Base-by-base conservation (phyloP, 2,113 vertebrate genomes). In the Litocranius walleri region DNA sequence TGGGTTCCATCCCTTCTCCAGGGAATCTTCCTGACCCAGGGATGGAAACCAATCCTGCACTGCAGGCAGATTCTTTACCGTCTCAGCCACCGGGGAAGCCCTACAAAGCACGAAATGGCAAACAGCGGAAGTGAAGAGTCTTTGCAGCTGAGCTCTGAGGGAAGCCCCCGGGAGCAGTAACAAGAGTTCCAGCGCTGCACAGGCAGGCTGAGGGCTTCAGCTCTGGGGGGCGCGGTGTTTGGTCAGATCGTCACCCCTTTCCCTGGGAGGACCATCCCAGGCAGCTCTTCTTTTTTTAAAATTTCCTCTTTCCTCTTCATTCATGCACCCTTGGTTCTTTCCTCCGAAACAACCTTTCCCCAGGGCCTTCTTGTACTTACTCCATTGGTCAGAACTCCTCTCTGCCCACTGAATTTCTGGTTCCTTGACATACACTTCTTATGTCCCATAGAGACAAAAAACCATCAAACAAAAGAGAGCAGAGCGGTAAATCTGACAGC, bases 401-500 rank as follows among this genome's bases (percentile, higher is more conserved):
- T 90, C 17, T 78, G 17, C 52, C 23, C n/a, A 0, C 19, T 27
- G n/a, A 17, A 21, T 11, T 11, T 27, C 45, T 29, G 19, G 8
- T 67, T 52, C 56, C 45, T 48, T 36, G n/a, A 33, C 7, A 3
- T 11, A 2, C 9, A 4, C 61, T 25, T 5, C 27, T 30, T 6
- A 27, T 17, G 13, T 54, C 40, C 45, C 12, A 19, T 27, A 21
- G 33, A 57, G 33, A 50, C 56, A 57, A 40, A 16, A 25, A 62
- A 50, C 25, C 30, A 40, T 15, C 40, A 33, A 30, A 56, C 12
- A 14, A 7, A 29, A 36, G 27, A 40, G 81, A 16, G 15, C 21
- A 1, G 13, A 6, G 25, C 19, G 2, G 3, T 5, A 1, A 21
- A 52, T 8, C 8, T 13, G 9, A 27, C 1, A 3, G 33, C 19